These are phyloP conservation scores for Meandrina meandrites DNA, from an alignment of 92 coral and sea anemone species.

Conservation along the genomic window DNA sequence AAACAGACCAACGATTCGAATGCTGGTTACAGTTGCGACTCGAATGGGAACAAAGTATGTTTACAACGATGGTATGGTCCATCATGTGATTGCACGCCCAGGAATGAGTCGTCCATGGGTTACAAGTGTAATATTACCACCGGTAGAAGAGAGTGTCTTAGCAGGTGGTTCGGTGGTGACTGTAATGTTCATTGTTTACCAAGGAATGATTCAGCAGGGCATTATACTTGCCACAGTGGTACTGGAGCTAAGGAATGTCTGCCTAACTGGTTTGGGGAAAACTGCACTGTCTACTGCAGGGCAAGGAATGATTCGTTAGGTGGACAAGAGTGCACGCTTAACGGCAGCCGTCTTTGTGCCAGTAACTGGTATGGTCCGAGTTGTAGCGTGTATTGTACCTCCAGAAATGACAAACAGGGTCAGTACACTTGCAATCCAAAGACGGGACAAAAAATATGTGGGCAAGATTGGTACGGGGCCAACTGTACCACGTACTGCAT, in stretches of 20 bases:
- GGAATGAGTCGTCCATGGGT: slow-evolving; percentile 64
- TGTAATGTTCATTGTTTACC: slow-evolving; percentile 58
- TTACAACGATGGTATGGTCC: slow-evolving; percentile 78
- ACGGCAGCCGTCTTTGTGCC: slow-evolving; percentile 58
- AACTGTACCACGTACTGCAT: slow-evolving; percentile 64
- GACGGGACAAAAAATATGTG: slow-evolving; percentile 62
- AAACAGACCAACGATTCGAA: slow-evolving; percentile 42
- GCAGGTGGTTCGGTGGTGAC: slow-evolving; percentile 64
- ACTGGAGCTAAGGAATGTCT: slow-evolving; percentile 73
- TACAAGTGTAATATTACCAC: slow-evolving; percentile 67
- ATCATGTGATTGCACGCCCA: slow-evolving; percentile 73
- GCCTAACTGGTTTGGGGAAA: slow-evolving; percentile 61
- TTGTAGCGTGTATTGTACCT: slow-evolving; percentile 59
- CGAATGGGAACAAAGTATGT: slow-evolving; percentile 57
- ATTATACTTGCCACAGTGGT: slow-evolving; percentile 51
- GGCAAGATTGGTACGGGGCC: slow-evolving; percentile 70
- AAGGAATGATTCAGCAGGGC: slow-evolving; percentile 57
- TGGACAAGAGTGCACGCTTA: slow-evolving; percentile 34
- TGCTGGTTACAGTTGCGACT: slow-evolving; percentile 63
- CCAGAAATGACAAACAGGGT: slow-evolving; percentile 43
- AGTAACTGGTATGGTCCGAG: slow-evolving; percentile 66
- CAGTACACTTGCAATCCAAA: slow-evolving; percentile 57
- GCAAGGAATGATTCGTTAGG: slow-evolving; percentile 34
- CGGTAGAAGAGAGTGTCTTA: slow-evolving; percentile 62
- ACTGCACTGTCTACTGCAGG: slow-evolving; percentile 68